A percentile compares a stretch with the other conserved stretches of the same genome.
Evolutionary conservation across 2,888 invertebrate genomes (phyloP).

Genomic region (Drosophila ezoana): DNA sequence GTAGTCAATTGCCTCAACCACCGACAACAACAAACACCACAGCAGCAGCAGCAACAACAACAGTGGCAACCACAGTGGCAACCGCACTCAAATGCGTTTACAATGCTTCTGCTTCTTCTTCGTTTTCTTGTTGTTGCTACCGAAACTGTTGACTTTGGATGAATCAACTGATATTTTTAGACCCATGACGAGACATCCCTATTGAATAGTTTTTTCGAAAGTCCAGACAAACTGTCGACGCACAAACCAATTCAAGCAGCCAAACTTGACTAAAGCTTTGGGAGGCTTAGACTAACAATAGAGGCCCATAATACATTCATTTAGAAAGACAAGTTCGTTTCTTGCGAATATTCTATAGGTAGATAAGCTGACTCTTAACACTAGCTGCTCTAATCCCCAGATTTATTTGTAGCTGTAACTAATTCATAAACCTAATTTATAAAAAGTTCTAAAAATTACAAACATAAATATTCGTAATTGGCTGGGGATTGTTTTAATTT

Average conservation of each 20-base stretch:
- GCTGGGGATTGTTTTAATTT: too few relatives aligned
- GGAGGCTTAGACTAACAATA: conserved; percentile 1
- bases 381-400: too few relatives aligned
- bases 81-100: conserved; percentile 57
- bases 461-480: too few relatives aligned
- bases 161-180: conserved; percentile 70
- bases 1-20: conserved; percentile 73
- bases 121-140: conserved; percentile 21
- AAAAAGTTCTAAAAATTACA: too few relatives aligned
- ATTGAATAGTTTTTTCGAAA: conserved; percentile 42
- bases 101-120: conserved; percentile 46
- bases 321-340: not conserved
- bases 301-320: not conserved
- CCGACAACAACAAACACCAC: conserved; percentile 22
- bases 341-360: too few relatives aligned
- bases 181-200: conserved; percentile 42
- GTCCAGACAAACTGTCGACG: conserved; percentile 59
- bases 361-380: too few relatives aligned
- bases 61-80: conserved; percentile 17
- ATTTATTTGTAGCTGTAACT: too few relatives aligned
- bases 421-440: too few relatives aligned
- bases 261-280: conserved; percentile 17
- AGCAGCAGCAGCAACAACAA: conserved; percentile 3
- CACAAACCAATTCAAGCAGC: conserved; percentile 10
- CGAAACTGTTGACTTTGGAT: conserved; percentile 36